A percentile compares a stretch with the other conserved stretches of the same genome.
Evolutionary conservation across 2,797 vertebrate genomes (phyloP).

Genomic region (Falco novaeseelandiae): DNA sequence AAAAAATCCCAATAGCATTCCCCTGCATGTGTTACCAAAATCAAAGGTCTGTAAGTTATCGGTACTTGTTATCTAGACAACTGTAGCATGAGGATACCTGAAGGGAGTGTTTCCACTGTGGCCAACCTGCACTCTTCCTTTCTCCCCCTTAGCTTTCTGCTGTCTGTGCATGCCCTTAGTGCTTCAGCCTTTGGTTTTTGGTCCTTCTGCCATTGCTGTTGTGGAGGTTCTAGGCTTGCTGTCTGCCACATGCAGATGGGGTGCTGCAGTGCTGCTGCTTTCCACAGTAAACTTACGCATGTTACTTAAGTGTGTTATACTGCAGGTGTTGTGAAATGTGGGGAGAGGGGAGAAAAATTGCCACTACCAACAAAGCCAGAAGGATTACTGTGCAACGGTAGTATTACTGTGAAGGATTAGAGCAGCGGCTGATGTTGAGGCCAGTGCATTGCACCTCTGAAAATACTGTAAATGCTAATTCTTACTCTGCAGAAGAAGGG

Average conservation of each 20-base stretch:
- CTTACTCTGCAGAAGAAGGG: background rate
- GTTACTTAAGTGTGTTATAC: background rate
- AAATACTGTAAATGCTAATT: background rate
- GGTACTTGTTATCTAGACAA: background rate
- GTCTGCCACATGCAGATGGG: background rate
- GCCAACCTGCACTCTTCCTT: background rate
- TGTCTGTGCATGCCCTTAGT: fast-evolving
- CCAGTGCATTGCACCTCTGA: background rate
- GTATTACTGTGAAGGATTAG: background rate
- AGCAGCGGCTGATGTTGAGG: background rate
- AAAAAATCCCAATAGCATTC: background rate
- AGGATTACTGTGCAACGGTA: background rate
- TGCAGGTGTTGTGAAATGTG: background rate
- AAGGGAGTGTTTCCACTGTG: background rate
- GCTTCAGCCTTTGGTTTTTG: background rate
- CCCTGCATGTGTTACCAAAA: background rate
- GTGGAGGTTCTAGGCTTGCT: fast-evolving
- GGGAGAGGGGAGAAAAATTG: background rate
- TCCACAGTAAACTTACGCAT: background rate
- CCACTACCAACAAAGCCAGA: background rate
- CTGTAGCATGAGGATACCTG: background rate
- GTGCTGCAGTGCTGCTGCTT: background rate
- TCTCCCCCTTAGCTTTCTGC: background rate
- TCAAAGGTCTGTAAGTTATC: background rate
- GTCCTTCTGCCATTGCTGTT: background rate